Percentiles rank a stretch among this genome's conserved stretches.
These are phyloP conservation scores for Anoplopoma fimbria DNA, from an alignment of 2,113 vertebrate species.

Conservation along the genomic window DNA sequence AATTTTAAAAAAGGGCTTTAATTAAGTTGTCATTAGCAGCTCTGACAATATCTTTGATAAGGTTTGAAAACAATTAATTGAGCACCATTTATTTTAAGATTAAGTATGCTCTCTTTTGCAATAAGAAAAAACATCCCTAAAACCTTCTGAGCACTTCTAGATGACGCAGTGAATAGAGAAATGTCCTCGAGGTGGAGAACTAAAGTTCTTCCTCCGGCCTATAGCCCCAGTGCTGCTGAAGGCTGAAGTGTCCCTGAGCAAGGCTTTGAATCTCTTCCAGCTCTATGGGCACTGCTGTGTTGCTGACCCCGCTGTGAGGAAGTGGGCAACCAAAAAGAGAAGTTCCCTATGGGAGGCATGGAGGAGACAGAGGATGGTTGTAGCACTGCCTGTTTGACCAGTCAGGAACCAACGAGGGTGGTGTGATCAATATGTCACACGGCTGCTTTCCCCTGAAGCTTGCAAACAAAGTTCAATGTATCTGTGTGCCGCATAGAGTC, in stretches of 20 bases:
- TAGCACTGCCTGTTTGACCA: conserved; percentile 54
- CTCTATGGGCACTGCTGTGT: conserved; percentile 25
- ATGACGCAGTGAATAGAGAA: neutral
- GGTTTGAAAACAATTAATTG: neutral
- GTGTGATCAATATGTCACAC: conserved; percentile 70
- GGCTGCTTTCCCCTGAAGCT: conserved; percentile 31
- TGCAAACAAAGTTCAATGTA: conserved; percentile 6
- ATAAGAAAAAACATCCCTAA: neutral
- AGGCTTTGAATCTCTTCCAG: conserved; percentile 55
- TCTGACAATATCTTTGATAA: neutral
- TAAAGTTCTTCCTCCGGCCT: neutral
- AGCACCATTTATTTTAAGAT: neutral
- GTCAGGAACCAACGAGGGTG: conserved; percentile 38
- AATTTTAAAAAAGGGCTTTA: neutral
- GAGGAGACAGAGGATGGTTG: conserved; percentile 35
- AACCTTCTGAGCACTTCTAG: neutral
- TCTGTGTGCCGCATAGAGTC: conserved; percentile 2
- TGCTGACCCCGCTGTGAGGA: conserved; percentile 44
- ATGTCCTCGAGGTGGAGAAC: conserved; percentile 32
- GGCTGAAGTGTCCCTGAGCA: conserved; percentile 62
- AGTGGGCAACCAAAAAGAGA: conserved; percentile 33
- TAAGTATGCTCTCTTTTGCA: neutral
- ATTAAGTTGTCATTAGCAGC: neutral
- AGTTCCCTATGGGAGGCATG: conserved; percentile 25
- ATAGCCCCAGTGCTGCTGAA: conserved; percentile 35